A percentile compares a stretch with the other conserved stretches of the same genome.
Evolutionary conservation across 2,888 invertebrate genomes (phyloP).

Genomic region (Anthrax anthrax): DNA sequence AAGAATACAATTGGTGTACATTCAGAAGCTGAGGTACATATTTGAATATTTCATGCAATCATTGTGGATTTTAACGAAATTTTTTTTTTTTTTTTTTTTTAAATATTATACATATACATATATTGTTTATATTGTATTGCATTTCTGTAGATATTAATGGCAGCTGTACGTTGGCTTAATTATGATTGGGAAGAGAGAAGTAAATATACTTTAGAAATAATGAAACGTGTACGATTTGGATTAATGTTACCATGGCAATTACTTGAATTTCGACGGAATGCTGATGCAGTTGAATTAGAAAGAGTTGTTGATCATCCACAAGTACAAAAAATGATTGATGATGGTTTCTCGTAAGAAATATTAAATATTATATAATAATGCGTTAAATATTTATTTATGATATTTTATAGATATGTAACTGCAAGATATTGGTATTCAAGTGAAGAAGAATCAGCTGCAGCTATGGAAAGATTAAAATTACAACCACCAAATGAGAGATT

Average conservation of each 20-base stretch:
- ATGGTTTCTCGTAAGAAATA: conserved; percentile 56
- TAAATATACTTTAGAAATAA: conserved; percentile 41
- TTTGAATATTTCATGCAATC: neutral
- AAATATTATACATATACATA: conserved; percentile 39
- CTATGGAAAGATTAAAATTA: conserved; percentile 53
- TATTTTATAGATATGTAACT: conserved; percentile 47
- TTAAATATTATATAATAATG: too few relatives aligned
- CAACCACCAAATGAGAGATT: conserved; percentile 57
- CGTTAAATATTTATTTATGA: too few relatives aligned
- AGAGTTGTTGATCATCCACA: conserved; percentile 50
- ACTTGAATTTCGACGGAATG: conserved; percentile 60
- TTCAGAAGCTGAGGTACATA: conserved; percentile 37
- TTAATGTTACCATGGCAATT: conserved; percentile 68
- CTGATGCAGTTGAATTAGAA: conserved; percentile 55
- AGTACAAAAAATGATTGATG: conserved; percentile 64
- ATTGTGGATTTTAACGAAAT: neutral
- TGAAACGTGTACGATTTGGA: conserved; percentile 62
- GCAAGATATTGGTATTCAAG: conserved; percentile 64
- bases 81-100: conserved; percentile 15
- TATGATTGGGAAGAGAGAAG: conserved; percentile 52
- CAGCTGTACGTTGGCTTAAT: conserved; percentile 65
- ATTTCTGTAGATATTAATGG: conserved; percentile 50
- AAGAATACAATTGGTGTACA: conserved; percentile 64
- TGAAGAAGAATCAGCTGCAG: conserved; percentile 26
- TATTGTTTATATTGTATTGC: too few relatives aligned